phyloP scores from a whole-genome alignment of 2,888 invertebrate genomes.

The Embidobia sp. region DNA sequence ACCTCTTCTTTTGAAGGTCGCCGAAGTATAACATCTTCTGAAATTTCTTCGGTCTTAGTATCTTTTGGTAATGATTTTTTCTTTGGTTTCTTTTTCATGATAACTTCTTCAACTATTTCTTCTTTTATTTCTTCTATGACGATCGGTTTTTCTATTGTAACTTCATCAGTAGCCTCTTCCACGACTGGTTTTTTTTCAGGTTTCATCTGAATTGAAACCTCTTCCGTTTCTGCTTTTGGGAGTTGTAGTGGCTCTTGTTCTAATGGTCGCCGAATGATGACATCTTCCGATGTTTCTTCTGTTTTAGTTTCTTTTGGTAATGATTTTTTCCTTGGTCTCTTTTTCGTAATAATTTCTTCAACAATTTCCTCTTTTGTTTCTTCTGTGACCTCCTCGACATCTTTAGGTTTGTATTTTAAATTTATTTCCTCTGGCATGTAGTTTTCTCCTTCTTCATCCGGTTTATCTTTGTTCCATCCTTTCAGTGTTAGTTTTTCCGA shows the following conservation, averaged over 20 bases:
- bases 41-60: constrained; percentile 70
- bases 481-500: constrained; percentile 78
- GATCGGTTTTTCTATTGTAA: constrained; percentile 67
- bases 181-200: constrained; percentile 69
- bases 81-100: constrained; percentile 71
- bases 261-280: constrained; percentile 68
- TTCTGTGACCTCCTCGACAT: constrained; percentile 61
- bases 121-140: constrained; percentile 16
- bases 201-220: constrained; percentile 70
- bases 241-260: constrained; percentile 65
- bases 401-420: constrained; percentile 22
- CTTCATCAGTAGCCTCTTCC: constrained; percentile 69
- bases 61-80: constrained; percentile 72
- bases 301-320: constrained; percentile 71
- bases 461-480: constrained; percentile 76
- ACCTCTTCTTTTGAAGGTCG: constrained; percentile 69
- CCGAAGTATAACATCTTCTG: constrained; percentile 67
- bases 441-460: constrained; percentile 70
- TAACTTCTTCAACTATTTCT: constrained; percentile 69
- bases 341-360: constrained; percentile 70
- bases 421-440: constrained; percentile 1
- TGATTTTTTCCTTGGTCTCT: constrained; percentile 70
- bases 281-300: constrained; percentile 71
- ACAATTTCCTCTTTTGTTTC: constrained; percentile 70
- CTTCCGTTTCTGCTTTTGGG: constrained; percentile 68